Conservation (phyloP, 2,888 invertebrate species). For the Drosophila formosana region DNA sequence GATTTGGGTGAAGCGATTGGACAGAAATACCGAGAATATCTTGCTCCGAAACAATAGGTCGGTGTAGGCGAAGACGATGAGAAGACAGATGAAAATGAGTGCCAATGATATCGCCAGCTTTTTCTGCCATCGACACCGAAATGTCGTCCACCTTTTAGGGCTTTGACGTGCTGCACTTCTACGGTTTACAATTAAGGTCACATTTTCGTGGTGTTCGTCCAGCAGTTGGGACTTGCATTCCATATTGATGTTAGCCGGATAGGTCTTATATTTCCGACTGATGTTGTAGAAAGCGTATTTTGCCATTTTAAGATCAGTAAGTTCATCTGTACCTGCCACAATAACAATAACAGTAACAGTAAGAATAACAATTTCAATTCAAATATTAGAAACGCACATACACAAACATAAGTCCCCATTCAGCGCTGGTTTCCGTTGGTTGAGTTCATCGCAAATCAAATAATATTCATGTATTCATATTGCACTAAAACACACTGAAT, state of each 20-base stretch:
- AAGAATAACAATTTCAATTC: conserved; percentile 2
- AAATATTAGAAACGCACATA: conserved; percentile 6
- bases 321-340: conserved; percentile 41
- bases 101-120: conserved; percentile 76
- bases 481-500: conserved; percentile 64
- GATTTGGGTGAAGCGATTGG: conserved; percentile 48
- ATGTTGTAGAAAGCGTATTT: conserved; percentile 68
- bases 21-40: conserved; percentile 73
- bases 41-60: conserved; percentile 75
- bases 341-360: neutral
- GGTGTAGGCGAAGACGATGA: conserved; percentile 82
- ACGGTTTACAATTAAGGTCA: conserved; percentile 69
- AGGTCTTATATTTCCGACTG: conserved; percentile 70
- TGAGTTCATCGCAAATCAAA: conserved; percentile 32
- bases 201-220: conserved; percentile 72
- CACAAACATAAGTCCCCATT: conserved; percentile 13
- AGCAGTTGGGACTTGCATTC: conserved; percentile 67
- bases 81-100: conserved; percentile 78
- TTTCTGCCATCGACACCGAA: conserved; percentile 80
- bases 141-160: conserved; percentile 56
- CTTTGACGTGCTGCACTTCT: conserved; percentile 58
- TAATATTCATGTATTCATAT: conserved; percentile 32
- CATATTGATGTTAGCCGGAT: conserved; percentile 65
- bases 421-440: neutral
- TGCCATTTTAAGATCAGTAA: conserved; percentile 49